Evolutionary conservation across 2,113 vertebrate species (phyloP), one percentile per base, ranked within the genome.

Genomic region (Chelonoidis abingdonii): DNA sequence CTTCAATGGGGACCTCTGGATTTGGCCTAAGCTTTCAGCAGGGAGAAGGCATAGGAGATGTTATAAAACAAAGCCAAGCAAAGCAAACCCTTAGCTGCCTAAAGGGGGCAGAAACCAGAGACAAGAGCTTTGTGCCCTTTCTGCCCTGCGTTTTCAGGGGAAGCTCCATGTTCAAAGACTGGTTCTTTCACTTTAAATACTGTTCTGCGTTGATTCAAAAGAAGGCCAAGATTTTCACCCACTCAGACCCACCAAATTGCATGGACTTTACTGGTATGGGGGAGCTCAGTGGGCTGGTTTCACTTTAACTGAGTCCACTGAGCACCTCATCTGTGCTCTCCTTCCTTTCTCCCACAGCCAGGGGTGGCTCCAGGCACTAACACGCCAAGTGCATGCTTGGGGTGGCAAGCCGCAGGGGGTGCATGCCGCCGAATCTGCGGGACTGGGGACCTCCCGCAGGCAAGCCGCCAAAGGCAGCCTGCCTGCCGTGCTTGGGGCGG

Each of bases 231-330:
- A 76, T 93, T 94, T 89, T 69, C 93, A 72, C 90, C 94, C 29
- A 92, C 19, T 27, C 56, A 89, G 22, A 92, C 75, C 94, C 35
- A 62, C 59, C 81, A 86, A 86, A 80, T 25, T 3, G n/a, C 38
- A 2, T 3, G 54, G 87, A 50, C 52, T 16, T 88, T 86, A 69
- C 3, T 83, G 75, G 89, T 86, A 94, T 94, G 83, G 93, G 50
- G 96, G 92, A 95, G 88, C 83, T n/a, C 5, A 0, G 85, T 56
- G 89, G 44, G 90, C 92, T 95, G 83, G 76, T 95, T 94, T 91
- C 53, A 49, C 52, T 59, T 72, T 3, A 3, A 44, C 62, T 9
- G 35, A n/a, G 35, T n/a, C 62, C 38, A 92, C 86, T 59, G 50
- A 76, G 38, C 22, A 44, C 38, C 41, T 75, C 72, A 75, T 6